phyloP scores from a whole-genome alignment of 2,888 invertebrate species.

The Abrostola triplasia region DNA sequence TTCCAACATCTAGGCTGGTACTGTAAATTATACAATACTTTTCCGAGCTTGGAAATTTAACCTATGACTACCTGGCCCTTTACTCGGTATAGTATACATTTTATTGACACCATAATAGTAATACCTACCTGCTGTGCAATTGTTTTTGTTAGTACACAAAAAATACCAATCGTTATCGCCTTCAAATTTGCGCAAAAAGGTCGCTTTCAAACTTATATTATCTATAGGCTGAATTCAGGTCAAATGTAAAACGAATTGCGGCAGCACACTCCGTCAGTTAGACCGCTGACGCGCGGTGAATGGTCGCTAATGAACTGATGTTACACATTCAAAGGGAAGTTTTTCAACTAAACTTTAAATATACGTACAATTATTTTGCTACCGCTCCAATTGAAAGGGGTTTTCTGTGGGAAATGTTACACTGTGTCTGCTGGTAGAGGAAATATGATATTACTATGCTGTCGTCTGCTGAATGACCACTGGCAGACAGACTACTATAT shows the following conservation, averaged over 20 bases:
- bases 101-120: too few relatives aligned
- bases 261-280: slow-evolving; percentile 61
- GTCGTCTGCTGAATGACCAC: background rate
- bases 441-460: background rate
- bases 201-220: slow-evolving; percentile 33
- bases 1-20: background rate
- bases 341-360: slow-evolving; percentile 65
- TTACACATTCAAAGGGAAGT: slow-evolving; percentile 69
- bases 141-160: too few relatives aligned
- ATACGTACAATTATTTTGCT: slow-evolving; percentile 53
- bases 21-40: too few relatives aligned
- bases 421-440: slow-evolving; percentile 1
- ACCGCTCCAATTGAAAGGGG: slow-evolving; percentile 31
- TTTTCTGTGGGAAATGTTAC: slow-evolving; percentile 10
- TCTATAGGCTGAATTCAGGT: slow-evolving; percentile 68
- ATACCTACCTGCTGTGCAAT: too few relatives aligned
- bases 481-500: background rate
- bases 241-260: slow-evolving; percentile 74
- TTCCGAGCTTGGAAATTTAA: too few relatives aligned
- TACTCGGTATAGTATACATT: too few relatives aligned
- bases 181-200: slow-evolving; percentile 33
- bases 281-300: slow-evolving; percentile 73
- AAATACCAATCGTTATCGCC: slow-evolving; percentile 27
- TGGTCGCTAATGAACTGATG: slow-evolving; percentile 80
- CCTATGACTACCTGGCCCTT: too few relatives aligned